Base-by-base conservation (phyloP, 2,888 invertebrate species). In the Trichacis sp. region DNA sequence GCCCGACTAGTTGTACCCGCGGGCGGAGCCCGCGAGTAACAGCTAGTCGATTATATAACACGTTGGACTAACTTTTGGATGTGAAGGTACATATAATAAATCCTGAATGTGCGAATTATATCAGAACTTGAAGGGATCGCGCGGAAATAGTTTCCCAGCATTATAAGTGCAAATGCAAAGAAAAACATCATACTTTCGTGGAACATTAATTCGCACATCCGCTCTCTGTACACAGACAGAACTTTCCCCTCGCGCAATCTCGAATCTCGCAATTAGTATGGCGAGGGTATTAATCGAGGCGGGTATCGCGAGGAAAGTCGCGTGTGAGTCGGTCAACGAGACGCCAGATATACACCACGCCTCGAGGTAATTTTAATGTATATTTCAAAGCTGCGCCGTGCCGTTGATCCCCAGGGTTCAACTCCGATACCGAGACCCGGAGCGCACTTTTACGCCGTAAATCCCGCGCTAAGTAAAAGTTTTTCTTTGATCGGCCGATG, bases 281-380 rank as follows among this genome's bases (percentile, higher is more conserved):
- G 58, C 58, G 55, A 59, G 64, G 64, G 64, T 58, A 64, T 64
- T 64, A 40, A 40, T 40, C 40, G 40, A 12, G 15, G 2, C 40
- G 58, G 57, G 52, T 57, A 62, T 62, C 48, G 62, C 51, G 55
- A 61, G 53, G 52, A 57, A 58, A 58, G 64, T 64, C 64, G 64
- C 64, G 64, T 64, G 64, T 56, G 56, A 53, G 19, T 45, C 64
- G 59, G 55, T 59, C 64, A 64, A 59, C 54, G 58, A 59, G 58
- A 54, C 64, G 63, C 53, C 53, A 36, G 55, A 64, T 54, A 58
- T 57, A 49, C 53, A n/a, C n/a, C 57, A 57, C 63, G 63, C 63
- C 63, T 57, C 63, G 42, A 43, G 57, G 52, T 48, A 49, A 57
- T 47, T 50, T 55, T 55, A 52, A 63, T 57, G 63, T 48, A 57